Evolutionary conservation across 2,888 invertebrate genomes (phyloP), one percentile per base, ranked within the genome.

Genomic region (Drosophila falleni): DNA sequence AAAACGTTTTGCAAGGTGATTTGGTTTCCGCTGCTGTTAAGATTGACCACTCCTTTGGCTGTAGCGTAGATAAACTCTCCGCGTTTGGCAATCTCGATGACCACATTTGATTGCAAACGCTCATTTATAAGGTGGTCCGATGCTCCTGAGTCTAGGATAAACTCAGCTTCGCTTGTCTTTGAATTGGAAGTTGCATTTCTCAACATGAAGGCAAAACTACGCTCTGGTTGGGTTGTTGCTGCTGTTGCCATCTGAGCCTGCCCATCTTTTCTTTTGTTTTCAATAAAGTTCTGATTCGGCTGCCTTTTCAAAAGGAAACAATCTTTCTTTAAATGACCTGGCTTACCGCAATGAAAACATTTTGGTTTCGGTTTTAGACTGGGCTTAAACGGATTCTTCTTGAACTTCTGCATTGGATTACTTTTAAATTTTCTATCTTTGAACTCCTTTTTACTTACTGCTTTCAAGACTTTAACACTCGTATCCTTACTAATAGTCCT

Each of bases 1-100:
- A 91, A 77, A 4, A 76, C 71, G 35, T 79, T 66, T 44, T 58
- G 42, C 23, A 61, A 35, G 13, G 59, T 39, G 10, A 69, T 65
- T 19, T 60, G 3, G n/a, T 55, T 49, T 29, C 55, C 44, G 29
- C 9, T 46, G 16, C 39, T 51, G 37, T 11, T 47, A 16, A 55
- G 26, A 9, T 66, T 35, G 13, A 64, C 37, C 16, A 49, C 11
- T 31, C 49, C 49, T 50, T 50, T 50, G 5, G 33, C 31, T 3
- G 49, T 49, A 23, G 15, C 37, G 23, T 39, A 5, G 3, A 53
- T 16, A 41, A 10, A 41, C 23, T 41, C 50, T 31, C 67, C 61
- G 42, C 56, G 46, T 13, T 58, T 71, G 16, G 56, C 56, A 39
- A 62, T 56, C 29, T 62, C 53, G 26, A 59, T 67, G 0, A 42